Conservation (phyloP, 2,888 invertebrate genomes). For the Epistrophe eligans region DNA sequence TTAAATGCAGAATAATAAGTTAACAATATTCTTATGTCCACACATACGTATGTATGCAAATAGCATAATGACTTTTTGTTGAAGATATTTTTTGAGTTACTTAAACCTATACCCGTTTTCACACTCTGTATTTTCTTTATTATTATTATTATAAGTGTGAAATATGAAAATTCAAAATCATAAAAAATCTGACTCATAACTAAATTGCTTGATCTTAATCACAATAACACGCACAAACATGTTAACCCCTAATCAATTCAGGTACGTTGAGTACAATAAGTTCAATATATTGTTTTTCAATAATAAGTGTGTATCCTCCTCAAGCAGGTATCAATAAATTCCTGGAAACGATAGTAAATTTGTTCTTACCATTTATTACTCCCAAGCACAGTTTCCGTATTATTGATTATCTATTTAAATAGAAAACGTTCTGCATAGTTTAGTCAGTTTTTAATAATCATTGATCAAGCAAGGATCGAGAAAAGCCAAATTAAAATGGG, state of each 20-base stretch:
- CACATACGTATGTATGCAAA: too few relatives aligned
- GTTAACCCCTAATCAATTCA: neutral
- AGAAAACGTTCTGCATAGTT: neutral
- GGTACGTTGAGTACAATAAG: neutral
- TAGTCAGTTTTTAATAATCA: constrained; percentile 34
- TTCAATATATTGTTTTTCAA: neutral
- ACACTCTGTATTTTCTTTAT: neutral
- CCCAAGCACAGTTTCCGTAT: neutral
- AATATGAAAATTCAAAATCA: constrained; percentile 8
- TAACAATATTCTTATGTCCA: too few relatives aligned
- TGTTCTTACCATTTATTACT: neutral
- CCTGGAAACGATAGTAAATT: neutral
- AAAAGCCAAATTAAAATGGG: constrained; percentile 78
- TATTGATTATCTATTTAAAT: constrained; percentile 41
- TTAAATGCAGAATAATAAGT: too few relatives aligned
- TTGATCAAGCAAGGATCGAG: constrained; percentile 26
- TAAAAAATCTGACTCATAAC: constrained; percentile 26
- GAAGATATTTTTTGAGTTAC: neutral
- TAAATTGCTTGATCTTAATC: neutral
- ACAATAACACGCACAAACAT: neutral
- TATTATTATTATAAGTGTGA: neutral
- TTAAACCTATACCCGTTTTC: neutral
- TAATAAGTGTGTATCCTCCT: neutral
- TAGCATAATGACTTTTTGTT: neutral
- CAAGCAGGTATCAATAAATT: constrained; percentile 18